phyloP scores from a whole-genome alignment of 2,797 vertebrate species.

The Eidolon dupreanum region DNA sequence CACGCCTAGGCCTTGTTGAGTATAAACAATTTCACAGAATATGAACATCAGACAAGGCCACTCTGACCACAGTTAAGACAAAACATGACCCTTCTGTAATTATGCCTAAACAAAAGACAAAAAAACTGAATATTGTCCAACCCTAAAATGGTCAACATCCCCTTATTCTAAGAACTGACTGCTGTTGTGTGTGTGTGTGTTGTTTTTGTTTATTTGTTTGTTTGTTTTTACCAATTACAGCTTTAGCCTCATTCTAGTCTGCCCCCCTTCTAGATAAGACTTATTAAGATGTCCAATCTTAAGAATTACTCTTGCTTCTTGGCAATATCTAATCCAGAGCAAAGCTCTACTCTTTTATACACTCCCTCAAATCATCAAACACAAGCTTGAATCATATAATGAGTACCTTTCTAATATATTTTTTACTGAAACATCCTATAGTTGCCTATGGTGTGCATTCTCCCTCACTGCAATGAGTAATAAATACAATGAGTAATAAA shows the following conservation, averaged over 20 bases:
- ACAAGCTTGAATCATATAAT: background rate
- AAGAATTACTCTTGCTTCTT: background rate
- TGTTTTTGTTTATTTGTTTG: background rate
- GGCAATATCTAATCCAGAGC: background rate
- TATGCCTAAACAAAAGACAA: background rate
- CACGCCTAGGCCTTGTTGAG: background rate
- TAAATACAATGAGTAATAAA: background rate
- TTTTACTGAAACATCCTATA: background rate
- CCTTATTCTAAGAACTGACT: background rate
- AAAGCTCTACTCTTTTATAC: background rate
- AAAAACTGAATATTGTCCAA: conserved; percentile 20
- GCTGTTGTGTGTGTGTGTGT: background rate
- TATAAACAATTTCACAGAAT: background rate
- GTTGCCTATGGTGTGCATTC: background rate
- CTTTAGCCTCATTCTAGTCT: background rate
- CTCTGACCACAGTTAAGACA: background rate
- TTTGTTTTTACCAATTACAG: background rate
- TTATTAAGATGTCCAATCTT: background rate
- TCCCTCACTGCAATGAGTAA: background rate
- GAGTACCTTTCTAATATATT: background rate
- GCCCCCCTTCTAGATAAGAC: background rate
- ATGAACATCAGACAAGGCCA: background rate
- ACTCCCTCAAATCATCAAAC: background rate
- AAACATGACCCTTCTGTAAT: background rate
- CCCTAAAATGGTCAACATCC: background rate